phyloP scores from a whole-genome alignment of 2,888 invertebrate species.

The Mycalesis mineus region DNA sequence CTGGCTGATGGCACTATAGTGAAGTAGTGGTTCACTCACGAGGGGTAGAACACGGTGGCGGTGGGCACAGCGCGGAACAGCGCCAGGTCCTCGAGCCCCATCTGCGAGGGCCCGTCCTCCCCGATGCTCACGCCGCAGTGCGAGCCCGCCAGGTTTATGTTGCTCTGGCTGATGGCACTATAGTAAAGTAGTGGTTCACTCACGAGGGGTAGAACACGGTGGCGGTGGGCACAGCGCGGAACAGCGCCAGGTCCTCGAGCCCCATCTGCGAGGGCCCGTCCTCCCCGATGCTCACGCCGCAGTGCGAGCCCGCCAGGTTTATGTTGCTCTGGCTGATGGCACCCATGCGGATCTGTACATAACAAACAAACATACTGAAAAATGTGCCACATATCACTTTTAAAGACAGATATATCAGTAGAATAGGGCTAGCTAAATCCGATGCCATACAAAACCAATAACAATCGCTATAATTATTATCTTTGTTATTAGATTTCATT shows the following conservation, averaged over 20 bases:
- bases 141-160: constrained; percentile 97
- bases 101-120: constrained; percentile 99
- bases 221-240: constrained; percentile 91
- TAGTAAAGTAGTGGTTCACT: constrained; percentile 36
- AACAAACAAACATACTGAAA: too few species aligned
- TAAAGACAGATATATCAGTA: too few species aligned
- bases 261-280: constrained; percentile 99
- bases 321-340: too few species aligned
- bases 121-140: constrained; percentile 99
- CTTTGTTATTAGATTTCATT: too few species aligned
- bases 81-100: constrained; percentile 99
- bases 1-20: constrained; percentile 89
- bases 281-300: constrained; percentile 98
- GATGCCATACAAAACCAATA: too few species aligned
- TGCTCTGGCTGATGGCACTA: constrained; percentile 97
- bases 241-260: constrained; percentile 97
- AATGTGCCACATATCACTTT: too few species aligned
- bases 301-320: constrained; percentile 98
- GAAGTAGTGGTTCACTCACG: constrained; percentile 44
- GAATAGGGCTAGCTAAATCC: too few species aligned
- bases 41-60: constrained; percentile 86
- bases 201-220: constrained; percentile 86
- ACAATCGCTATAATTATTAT: too few species aligned
- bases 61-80: constrained; percentile 96
- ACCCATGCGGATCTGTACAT: constrained; percentile 93